phyloP scores from a whole-genome alignment of 2,797 vertebrate species.

The Alcedo atthis region DNA sequence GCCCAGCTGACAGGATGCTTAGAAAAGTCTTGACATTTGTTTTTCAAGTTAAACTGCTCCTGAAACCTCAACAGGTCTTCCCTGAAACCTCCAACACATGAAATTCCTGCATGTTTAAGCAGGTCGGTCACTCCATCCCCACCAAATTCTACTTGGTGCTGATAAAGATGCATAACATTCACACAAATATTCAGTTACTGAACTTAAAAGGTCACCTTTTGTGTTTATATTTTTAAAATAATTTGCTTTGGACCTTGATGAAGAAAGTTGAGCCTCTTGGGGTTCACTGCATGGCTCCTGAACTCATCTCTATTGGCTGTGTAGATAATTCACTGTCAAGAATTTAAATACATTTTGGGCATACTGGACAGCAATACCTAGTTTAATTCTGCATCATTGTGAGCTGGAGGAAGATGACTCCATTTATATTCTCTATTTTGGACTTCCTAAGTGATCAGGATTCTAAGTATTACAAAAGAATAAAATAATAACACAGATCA shows the following conservation, averaged over 20 bases:
- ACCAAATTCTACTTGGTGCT: neutral
- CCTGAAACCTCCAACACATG: neutral
- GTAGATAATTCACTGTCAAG: accelerated
- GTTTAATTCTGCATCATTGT: neutral
- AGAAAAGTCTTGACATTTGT: neutral
- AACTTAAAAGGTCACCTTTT: neutral
- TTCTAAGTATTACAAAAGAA: neutral
- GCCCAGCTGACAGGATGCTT: neutral
- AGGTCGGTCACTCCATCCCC: neutral
- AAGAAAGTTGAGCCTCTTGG: neutral
- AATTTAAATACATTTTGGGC: neutral
- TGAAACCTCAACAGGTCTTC: neutral
- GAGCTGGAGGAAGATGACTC: neutral
- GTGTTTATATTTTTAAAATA: neutral
- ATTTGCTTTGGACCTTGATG: accelerated
- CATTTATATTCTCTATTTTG: neutral
- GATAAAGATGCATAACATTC: neutral
- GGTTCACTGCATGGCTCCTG: neutral
- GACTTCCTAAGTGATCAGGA: neutral
- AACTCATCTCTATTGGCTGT: neutral
- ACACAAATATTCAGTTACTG: neutral
- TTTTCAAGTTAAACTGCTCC: neutral
- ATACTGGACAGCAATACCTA: neutral
- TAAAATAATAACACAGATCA: neutral
- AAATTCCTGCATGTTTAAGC: neutral